A percentile compares a stretch with the other conserved stretches of the same genome.
These are phyloP conservation scores for Leptopilina drosophilae DNA, from an alignment of 2,888 invertebrate genomes.

Conservation along the genomic window DNA sequence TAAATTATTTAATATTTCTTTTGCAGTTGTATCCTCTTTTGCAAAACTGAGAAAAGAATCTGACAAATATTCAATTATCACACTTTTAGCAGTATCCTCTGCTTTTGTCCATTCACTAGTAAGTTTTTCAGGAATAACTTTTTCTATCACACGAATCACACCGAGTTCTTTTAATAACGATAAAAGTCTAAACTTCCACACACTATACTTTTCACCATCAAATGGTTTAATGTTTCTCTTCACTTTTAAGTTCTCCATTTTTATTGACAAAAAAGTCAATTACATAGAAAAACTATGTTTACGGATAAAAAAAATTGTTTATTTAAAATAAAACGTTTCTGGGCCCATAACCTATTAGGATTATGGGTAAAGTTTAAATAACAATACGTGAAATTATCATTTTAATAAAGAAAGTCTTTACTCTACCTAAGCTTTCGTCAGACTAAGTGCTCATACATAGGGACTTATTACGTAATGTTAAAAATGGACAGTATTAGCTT, in stretches of 20 bases:
- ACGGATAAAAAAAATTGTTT: neutral
- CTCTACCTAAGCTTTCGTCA: too few species aligned
- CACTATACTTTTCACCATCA: slow-evolving; percentile 43
- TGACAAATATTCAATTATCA: slow-evolving; percentile 50
- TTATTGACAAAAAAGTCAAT: slow-evolving; percentile 3
- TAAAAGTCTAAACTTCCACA: slow-evolving; percentile 47
- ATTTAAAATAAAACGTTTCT: neutral
- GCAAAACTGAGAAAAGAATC: slow-evolving; percentile 50
- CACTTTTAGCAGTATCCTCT: slow-evolving; percentile 47
- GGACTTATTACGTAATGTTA: too few species aligned
- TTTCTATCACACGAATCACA: slow-evolving; percentile 43
- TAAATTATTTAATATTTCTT: slow-evolving; percentile 50
- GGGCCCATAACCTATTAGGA: neutral
- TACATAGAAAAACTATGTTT: neutral
- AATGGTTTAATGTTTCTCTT: slow-evolving; percentile 49
- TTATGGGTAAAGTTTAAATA: too few species aligned
- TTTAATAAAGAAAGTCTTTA: too few species aligned
- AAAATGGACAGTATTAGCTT: too few species aligned
- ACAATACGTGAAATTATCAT: too few species aligned
- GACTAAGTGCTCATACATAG: too few species aligned
- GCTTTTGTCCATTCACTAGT: slow-evolving; percentile 41
- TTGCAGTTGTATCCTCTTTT: slow-evolving; percentile 37
- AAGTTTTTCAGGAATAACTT: slow-evolving; percentile 8
- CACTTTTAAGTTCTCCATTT: slow-evolving; percentile 38
- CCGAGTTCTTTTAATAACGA: slow-evolving; percentile 43